A percentile compares a stretch with the other conserved stretches of the same genome.
phyloP scores from a whole-genome alignment of 2,113 vertebrate species.

The Paratilapia polleni region DNA sequence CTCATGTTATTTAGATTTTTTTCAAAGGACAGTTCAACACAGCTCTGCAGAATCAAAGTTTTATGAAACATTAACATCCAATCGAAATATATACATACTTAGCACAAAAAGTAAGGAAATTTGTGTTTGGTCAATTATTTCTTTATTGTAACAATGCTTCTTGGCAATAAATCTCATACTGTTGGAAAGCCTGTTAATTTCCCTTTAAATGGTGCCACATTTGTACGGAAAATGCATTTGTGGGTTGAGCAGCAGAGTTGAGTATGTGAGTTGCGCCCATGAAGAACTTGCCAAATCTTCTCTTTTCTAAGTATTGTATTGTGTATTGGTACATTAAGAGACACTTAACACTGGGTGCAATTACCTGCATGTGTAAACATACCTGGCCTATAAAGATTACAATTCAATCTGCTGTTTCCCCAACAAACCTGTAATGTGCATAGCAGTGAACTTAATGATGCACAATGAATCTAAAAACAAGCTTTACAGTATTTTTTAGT shows the following conservation, averaged over 20 bases:
- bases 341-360: not conserved
- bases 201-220: too few species aligned
- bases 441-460: not conserved
- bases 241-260: too few species aligned
- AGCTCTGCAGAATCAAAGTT: not conserved
- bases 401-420: not conserved
- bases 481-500: not conserved
- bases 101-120: too few species aligned
- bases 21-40: not conserved
- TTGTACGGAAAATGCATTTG: too few species aligned
- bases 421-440: not conserved
- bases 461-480: not conserved
- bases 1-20: not conserved
- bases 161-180: too few species aligned
- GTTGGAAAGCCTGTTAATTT: too few species aligned
- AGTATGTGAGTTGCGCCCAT: too few species aligned
- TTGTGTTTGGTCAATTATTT: too few species aligned
- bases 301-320: not conserved
- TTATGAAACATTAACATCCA: not conserved
- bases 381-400: not conserved
- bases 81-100: too few species aligned
- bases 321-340: not conserved
- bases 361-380: not conserved
- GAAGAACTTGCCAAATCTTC: too few species aligned
- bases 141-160: too few species aligned